These are phyloP conservation scores for Holotrichia oblita DNA, from an alignment of 1,140 invertebrate genomes.

Conservation along the genomic window DNA sequence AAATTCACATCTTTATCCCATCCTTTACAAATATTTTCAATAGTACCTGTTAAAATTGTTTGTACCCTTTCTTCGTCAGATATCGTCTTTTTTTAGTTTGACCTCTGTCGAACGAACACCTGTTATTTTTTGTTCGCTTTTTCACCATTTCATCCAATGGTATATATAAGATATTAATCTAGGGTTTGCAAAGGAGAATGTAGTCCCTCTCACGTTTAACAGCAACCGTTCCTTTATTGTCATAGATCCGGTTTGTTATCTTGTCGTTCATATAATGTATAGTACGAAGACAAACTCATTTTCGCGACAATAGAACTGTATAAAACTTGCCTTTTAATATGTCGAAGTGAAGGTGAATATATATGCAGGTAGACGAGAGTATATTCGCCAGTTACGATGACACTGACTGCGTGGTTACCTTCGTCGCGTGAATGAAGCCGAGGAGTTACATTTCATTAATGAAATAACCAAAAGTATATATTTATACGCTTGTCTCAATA, in stretches of 20 bases:
- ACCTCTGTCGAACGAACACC: neutral
- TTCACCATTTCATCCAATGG: conserved; percentile 9
- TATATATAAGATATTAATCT: neutral
- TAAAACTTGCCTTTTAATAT: conserved; percentile 4
- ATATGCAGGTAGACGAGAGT: neutral
- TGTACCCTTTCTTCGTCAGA: no score
- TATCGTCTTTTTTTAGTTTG: no score
- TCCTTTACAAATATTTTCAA: no score
- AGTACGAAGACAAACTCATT: conserved; percentile 11
- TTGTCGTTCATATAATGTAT: neutral
- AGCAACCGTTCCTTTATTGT: neutral
- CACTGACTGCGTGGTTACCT: neutral
- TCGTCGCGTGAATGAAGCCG: conserved; percentile 6
- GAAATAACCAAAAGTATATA: conserved; percentile 11
- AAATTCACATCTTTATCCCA: no score
- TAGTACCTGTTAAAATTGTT: no score
- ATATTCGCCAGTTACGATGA: conserved; percentile 1
- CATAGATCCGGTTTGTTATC: conserved; percentile 31
- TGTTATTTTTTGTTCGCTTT: neutral
- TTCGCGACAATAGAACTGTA: conserved; percentile 14
- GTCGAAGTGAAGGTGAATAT: neutral
- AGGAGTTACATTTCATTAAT: conserved; percentile 28
- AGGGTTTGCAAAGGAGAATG: neutral
- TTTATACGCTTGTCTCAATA: conserved; percentile 8
- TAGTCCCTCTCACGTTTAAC: neutral